phyloP scores from a whole-genome alignment of 2,888 invertebrate species.

The Campaea margaritaria region DNA sequence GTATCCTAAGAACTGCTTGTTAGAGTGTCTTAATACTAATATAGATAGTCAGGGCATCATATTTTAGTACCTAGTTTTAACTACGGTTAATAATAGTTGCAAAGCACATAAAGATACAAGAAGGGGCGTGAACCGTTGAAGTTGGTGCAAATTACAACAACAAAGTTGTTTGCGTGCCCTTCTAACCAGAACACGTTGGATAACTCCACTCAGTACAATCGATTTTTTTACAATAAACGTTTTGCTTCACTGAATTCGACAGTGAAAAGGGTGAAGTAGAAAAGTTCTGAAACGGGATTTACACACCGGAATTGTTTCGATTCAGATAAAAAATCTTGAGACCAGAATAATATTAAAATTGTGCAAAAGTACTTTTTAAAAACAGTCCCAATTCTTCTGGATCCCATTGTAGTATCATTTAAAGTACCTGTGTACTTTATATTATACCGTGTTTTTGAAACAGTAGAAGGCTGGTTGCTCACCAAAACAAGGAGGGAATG shows the following conservation, averaged over 20 bases:
- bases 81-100: slow-evolving; percentile 1
- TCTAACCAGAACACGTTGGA: slow-evolving; percentile 13
- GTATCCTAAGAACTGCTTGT: background rate
- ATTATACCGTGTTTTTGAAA: too few species aligned
- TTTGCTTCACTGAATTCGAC: slow-evolving; percentile 33
- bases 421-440: too few species aligned
- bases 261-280: slow-evolving; percentile 38
- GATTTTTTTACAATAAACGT: slow-evolving; percentile 30
- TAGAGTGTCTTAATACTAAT: slow-evolving; percentile 9
- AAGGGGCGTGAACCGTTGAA: slow-evolving; percentile 2
- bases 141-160: slow-evolving; percentile 8
- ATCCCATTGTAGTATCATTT: too few species aligned
- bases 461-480: too few species aligned
- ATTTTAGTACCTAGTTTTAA: background rate
- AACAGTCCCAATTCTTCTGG: too few species aligned
- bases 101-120: slow-evolving; percentile 3
- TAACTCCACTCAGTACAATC: slow-evolving; percentile 11
- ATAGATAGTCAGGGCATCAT: background rate
- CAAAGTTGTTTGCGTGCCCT: slow-evolving; percentile 8
- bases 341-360: too few species aligned
- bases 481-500: too few species aligned
- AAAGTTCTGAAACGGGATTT: slow-evolving; percentile 30
- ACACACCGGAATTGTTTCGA: slow-evolving; percentile 19
- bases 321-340: too few species aligned
- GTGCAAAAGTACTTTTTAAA: too few species aligned